A percentile compares a stretch with the other conserved stretches of the same genome.
These are phyloP conservation scores for Pseudomyrmex dendroicus DNA, from an alignment of 1,140 invertebrate genomes.

Conservation along the genomic window DNA sequence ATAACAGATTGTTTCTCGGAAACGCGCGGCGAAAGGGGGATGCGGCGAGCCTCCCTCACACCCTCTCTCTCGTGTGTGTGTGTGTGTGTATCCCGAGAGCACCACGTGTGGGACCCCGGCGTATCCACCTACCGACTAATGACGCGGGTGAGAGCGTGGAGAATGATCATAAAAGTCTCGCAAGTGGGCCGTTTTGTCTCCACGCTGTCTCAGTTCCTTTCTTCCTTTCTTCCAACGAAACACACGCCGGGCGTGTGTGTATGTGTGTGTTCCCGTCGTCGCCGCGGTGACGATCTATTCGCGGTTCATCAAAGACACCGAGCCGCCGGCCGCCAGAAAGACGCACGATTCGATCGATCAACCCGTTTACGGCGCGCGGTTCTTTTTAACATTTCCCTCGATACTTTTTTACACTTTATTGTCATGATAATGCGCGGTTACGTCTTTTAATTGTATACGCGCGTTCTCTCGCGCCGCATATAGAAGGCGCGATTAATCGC, in stretches of 20 bases:
- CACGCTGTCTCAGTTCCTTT: slow-evolving; percentile 75
- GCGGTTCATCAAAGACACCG: slow-evolving; percentile 66
- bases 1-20: slow-evolving; percentile 85
- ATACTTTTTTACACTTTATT: slow-evolving; percentile 51
- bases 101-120: slow-evolving; percentile 72
- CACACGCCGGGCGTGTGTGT: not conserved
- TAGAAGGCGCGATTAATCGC: slow-evolving; percentile 46
- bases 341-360: slow-evolving; percentile 61
- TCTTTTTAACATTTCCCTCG: slow-evolving; percentile 7
- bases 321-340: slow-evolving; percentile 45
- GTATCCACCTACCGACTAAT: slow-evolving; percentile 68
- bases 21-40: slow-evolving; percentile 62
- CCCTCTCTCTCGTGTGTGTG: not conserved
- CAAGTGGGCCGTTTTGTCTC: slow-evolving; percentile 81
- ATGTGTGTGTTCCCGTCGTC: slow-evolving; percentile 39
- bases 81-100: slow-evolving; percentile 14
- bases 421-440: slow-evolving; percentile 68
- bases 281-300: slow-evolving; percentile 61
- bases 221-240: slow-evolving; percentile 32
- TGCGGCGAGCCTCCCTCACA: slow-evolving; percentile 33
- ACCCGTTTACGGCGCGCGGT: slow-evolving; percentile 25
- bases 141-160: slow-evolving; percentile 78
- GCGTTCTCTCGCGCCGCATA: slow-evolving; percentile 21
- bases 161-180: slow-evolving; percentile 80
- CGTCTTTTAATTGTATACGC: slow-evolving; percentile 45